Conservation (phyloP, 2,888 invertebrate species). For the Myopa tessellatipennis region DNA sequence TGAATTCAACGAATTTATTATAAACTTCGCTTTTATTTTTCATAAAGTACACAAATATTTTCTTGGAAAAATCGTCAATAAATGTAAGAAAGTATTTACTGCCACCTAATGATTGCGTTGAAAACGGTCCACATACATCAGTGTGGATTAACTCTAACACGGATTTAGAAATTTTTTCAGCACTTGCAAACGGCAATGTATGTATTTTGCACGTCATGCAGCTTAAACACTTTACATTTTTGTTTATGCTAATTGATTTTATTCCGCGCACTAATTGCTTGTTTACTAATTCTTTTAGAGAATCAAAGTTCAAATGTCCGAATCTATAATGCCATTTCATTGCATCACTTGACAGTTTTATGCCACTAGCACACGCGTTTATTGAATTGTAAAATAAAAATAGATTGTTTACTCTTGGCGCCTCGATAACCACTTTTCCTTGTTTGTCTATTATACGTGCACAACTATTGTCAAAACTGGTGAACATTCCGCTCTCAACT, state of each 20-base stretch:
- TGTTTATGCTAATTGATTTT: too few species aligned
- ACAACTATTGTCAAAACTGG: conserved; percentile 23
- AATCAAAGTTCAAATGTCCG: conserved; percentile 1
- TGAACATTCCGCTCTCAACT: conserved; percentile 26
- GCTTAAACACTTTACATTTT: not conserved
- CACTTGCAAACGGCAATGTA: not conserved
- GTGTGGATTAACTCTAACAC: conserved; percentile 2
- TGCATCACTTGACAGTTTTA: not conserved
- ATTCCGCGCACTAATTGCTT: too few species aligned
- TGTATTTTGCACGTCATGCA: not conserved
- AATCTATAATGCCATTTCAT: conserved; percentile 23
- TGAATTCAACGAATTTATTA: not conserved
- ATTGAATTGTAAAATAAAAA: not conserved
- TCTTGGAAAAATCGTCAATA: not conserved
- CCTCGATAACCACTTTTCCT: not conserved
- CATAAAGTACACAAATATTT: too few species aligned
- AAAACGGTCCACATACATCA: conserved; percentile 26
- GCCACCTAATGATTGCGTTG: conserved; percentile 4
- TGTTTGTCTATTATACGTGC: conserved; percentile 13
- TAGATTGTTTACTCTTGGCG: not conserved
- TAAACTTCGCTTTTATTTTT: too few species aligned
- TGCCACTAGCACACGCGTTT: too few species aligned
- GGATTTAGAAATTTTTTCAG: not conserved
- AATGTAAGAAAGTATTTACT: conserved; percentile 8
- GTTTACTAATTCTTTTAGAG: too few species aligned